Conservation (phyloP, 92 coral and sea anemone species). For the Phenganax stokvisi region DNA sequence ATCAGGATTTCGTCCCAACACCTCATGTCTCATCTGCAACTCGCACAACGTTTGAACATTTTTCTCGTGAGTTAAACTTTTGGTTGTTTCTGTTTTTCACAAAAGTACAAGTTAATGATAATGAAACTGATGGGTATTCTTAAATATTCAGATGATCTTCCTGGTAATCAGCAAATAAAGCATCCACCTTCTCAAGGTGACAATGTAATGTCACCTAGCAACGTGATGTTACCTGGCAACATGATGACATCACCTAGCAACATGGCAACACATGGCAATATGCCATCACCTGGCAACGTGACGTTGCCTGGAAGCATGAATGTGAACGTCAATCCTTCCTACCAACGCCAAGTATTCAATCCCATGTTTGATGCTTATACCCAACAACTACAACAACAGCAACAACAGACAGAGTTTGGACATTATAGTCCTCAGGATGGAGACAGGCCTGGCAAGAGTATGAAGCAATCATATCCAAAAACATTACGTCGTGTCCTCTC, state of each 20-base stretch:
- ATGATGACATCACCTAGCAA: background rate
- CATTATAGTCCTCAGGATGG: background rate
- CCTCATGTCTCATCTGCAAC: background rate
- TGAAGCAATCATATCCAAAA: background rate
- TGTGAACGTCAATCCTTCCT: background rate
- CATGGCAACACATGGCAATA: background rate
- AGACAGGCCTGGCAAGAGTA: background rate
- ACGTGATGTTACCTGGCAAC: background rate
- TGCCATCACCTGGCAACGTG: background rate
- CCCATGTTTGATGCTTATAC: background rate
- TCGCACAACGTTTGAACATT: background rate
- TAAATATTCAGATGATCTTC: background rate
- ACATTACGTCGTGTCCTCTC: constrained; percentile 37
- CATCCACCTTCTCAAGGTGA: background rate
- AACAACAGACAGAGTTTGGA: background rate
- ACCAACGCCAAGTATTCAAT: background rate
- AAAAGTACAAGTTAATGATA: background rate
- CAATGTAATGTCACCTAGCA: background rate
- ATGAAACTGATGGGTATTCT: background rate
- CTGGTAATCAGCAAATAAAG: background rate
- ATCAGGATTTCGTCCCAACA: background rate
- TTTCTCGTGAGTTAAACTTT: background rate
- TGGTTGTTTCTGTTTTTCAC: background rate
- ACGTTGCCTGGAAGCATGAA: background rate
- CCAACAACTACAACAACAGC: constrained; percentile 29